phyloP scores from a whole-genome alignment of 2,797 vertebrate species.

The Spinus pinus region DNA sequence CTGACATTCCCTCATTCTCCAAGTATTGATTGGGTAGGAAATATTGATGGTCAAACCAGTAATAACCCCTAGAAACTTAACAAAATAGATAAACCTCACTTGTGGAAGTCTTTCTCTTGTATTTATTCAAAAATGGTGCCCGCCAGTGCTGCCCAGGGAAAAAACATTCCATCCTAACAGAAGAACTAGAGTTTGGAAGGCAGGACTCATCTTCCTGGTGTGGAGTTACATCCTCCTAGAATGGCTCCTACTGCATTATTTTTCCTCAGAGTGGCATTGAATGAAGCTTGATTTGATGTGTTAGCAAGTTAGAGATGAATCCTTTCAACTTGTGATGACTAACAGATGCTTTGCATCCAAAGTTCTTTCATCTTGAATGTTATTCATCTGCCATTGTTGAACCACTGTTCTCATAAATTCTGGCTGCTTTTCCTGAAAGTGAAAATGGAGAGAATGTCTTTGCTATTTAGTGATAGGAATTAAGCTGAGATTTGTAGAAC shows the following conservation, averaged over 20 bases:
- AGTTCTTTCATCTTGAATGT: not conserved
- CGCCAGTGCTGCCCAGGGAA: fast-evolving
- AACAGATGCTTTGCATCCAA: not conserved
- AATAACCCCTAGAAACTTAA: not conserved
- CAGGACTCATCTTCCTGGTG: not conserved
- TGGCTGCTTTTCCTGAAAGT: not conserved
- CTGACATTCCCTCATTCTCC: not conserved
- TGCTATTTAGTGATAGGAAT: not conserved
- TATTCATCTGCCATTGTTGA: not conserved
- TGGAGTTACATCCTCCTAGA: not conserved
- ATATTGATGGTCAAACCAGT: not conserved
- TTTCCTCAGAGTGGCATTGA: not conserved
- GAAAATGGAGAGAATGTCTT: not conserved
- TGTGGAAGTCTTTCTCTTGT: not conserved
- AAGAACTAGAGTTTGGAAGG: not conserved
- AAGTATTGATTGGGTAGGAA: not conserved
- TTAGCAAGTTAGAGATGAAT: not conserved
- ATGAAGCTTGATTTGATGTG: conserved; percentile 13
- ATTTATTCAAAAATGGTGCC: not conserved
- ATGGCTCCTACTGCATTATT: not conserved
- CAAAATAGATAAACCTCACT: not conserved
- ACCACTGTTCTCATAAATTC: not conserved
- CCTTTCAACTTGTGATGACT: not conserved
- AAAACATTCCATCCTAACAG: not conserved
- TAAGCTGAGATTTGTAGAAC: not conserved